These are phyloP conservation scores for Drosophila mercatorum DNA, from an alignment of 2,888 invertebrate species.

Conservation along the genomic window DNA sequence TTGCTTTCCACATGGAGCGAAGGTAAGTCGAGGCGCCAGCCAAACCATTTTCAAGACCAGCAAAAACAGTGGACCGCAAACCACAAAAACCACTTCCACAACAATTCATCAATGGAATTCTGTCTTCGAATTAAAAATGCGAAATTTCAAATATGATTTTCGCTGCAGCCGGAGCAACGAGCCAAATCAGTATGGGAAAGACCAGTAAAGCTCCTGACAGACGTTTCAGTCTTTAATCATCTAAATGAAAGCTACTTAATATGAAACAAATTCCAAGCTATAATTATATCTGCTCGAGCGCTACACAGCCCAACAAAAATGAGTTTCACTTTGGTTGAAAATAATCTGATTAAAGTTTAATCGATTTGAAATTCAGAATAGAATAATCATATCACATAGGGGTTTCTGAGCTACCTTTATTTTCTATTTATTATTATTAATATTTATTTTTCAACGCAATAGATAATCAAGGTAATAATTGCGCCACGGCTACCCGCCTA, in stretches of 20 bases:
- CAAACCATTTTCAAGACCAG: constrained; percentile 65
- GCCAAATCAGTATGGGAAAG: constrained; percentile 2
- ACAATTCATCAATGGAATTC: constrained; percentile 78
- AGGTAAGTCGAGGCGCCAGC: constrained; percentile 70
- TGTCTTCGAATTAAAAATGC: constrained; percentile 63
- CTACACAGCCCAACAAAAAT: neutral
- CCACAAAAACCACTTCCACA: constrained; percentile 8
- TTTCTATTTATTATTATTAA: too few species aligned
- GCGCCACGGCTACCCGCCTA: too few species aligned
- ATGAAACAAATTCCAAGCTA: neutral
- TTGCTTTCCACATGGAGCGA: constrained; percentile 64
- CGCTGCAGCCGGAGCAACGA: constrained; percentile 4
- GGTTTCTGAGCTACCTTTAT: too few species aligned
- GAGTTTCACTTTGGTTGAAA: neutral
- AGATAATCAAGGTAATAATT: too few species aligned
- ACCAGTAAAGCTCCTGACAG: constrained; percentile 3
- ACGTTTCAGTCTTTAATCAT: neutral
- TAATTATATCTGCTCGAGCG: neutral
- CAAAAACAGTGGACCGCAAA: constrained; percentile 18
- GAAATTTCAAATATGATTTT: constrained; percentile 76
- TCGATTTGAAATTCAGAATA: too few species aligned
- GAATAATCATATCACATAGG: too few species aligned
- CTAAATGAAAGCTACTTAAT: constrained; percentile 10
- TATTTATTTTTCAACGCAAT: too few species aligned
- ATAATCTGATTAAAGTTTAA: neutral